A percentile compares a stretch with the other conserved stretches of the same genome.
These are phyloP conservation scores for Natator depressus DNA, from an alignment of 2,113 vertebrate genomes.

Conservation along the genomic window DNA sequence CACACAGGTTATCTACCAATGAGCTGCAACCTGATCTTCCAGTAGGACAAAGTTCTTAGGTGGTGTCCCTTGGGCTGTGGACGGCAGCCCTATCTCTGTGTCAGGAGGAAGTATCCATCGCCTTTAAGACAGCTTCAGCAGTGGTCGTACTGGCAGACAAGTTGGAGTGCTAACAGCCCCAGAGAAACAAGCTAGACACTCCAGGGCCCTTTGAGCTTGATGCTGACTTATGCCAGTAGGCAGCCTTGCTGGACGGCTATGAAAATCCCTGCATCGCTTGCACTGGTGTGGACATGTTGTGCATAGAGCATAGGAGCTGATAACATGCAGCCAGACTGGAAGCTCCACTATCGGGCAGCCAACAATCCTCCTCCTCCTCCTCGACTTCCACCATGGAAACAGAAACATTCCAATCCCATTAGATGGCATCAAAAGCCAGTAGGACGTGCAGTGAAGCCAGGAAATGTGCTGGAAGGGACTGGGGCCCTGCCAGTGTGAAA, in stretches of 20 bases:
- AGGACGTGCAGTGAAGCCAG: neutral
- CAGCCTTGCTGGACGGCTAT: too few species aligned
- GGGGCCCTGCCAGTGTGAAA: fast-evolving
- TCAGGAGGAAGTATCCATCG: too few species aligned
- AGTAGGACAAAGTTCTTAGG: neutral
- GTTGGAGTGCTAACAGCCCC: too few species aligned
- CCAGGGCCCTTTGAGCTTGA: neutral
- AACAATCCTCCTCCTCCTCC: neutral
- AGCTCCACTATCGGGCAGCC: neutral
- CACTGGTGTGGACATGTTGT: too few species aligned
- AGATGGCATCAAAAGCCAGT: neutral
- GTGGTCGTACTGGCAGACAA: too few species aligned
- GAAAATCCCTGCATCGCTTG: too few species aligned
- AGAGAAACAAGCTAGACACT: too few species aligned
- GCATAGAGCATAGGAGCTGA: too few species aligned
- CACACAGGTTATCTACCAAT: neutral
- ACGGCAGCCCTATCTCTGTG: too few species aligned
- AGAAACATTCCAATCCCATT: neutral
- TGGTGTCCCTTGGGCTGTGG: neutral
- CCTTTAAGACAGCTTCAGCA: too few species aligned
- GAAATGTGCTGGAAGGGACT: neutral
- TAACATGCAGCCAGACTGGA: too few species aligned
- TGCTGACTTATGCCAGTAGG: too few species aligned
- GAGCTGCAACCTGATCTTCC: neutral
- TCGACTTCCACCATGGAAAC: neutral